Evolutionary conservation across 2,888 invertebrate genomes (phyloP).

Genomic region (Tachina grossa): DNA sequence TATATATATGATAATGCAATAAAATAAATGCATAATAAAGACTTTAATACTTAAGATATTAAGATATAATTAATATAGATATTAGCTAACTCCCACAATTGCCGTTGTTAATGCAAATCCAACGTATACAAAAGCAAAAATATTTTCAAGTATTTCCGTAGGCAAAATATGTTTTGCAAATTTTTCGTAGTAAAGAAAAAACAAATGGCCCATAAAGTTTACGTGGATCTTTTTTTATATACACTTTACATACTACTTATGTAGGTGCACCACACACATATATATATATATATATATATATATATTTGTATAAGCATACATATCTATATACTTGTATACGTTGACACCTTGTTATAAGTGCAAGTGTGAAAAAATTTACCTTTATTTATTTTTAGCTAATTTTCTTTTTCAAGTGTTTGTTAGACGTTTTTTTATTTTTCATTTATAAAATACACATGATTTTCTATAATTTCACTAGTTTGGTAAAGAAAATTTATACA

Average conservation of each 20-base stretch:
- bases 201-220: conserved; percentile 76
- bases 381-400: conserved; percentile 38
- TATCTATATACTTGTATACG: conserved; percentile 57
- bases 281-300: too few relatives aligned
- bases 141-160: not conserved
- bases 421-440: conserved; percentile 36
- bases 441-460: conserved; percentile 40
- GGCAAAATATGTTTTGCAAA: conserved; percentile 66
- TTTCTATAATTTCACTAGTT: conserved; percentile 38
- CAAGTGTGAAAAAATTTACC: conserved; percentile 54
- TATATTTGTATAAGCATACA: too few relatives aligned
- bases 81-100: conserved; percentile 3
- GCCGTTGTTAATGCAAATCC: not conserved
- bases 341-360: conserved; percentile 66
- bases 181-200: conserved; percentile 11
- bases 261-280: conserved; percentile 32
- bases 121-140: conserved; percentile 18
- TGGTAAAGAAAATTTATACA: not conserved
- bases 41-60: not conserved
- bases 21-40: conserved; percentile 23
- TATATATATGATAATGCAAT: conserved; percentile 31
- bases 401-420: not conserved
- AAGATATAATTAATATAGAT: conserved; percentile 22
- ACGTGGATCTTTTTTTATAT: conserved; percentile 76
- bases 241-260: conserved; percentile 3